Conservation (phyloP, 2,797 vertebrate genomes). For the Lindbergichthys nudifrons region DNA sequence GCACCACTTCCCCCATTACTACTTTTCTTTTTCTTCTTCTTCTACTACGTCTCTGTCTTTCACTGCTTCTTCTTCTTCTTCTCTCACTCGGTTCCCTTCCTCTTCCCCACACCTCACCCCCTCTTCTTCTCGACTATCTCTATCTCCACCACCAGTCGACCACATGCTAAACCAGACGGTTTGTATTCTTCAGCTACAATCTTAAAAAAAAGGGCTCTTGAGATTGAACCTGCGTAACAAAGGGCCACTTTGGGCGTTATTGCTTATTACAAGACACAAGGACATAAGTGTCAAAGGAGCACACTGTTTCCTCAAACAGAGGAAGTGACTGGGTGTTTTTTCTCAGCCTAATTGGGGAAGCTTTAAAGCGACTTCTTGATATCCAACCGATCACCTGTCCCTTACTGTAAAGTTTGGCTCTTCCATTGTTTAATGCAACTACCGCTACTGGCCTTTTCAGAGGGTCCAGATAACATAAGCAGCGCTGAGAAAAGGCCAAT, state of each 20-base stretch:
- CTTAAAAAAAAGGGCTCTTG: slow-evolving; percentile 31
- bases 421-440: slow-evolving; percentile 19
- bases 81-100: slow-evolving; percentile 20
- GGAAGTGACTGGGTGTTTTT: slow-evolving; percentile 28
- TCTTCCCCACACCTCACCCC: slow-evolving; percentile 34
- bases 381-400: slow-evolving; percentile 12
- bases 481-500: slow-evolving; percentile 27
- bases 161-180: slow-evolving; percentile 34
- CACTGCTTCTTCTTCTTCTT: slow-evolving; percentile 30
- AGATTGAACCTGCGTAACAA: slow-evolving; percentile 36
- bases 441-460: slow-evolving; percentile 25
- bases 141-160: slow-evolving; percentile 22
- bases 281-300: slow-evolving; percentile 19
- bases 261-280: slow-evolving; percentile 16
- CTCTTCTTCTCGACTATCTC: slow-evolving; percentile 31
- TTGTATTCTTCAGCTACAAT: slow-evolving; percentile 40
- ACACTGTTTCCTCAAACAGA: slow-evolving; percentile 8
- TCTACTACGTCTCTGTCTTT: slow-evolving; percentile 52
- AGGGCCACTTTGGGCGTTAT: slow-evolving; percentile 18
- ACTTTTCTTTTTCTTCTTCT: slow-evolving; percentile 64
- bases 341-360: slow-evolving; percentile 23
- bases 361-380: slow-evolving; percentile 12
- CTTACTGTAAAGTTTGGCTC: slow-evolving; percentile 12
- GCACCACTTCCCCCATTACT: slow-evolving; percentile 86
- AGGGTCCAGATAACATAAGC: slow-evolving; percentile 29